Conservation (phyloP, 2,888 invertebrate genomes). For the Cephus nigrinus region DNA sequence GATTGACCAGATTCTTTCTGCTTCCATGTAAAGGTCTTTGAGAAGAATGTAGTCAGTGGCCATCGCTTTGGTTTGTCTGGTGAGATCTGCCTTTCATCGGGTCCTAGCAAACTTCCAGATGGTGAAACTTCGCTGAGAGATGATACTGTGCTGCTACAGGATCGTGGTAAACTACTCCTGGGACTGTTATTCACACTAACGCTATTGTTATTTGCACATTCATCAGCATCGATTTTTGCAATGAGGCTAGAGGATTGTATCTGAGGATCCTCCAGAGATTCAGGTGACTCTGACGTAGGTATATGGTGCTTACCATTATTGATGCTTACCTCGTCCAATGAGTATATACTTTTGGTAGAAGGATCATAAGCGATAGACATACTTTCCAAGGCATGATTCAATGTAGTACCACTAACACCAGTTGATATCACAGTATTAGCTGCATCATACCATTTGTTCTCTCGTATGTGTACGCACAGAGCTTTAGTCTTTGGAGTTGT, state of each 20-base stretch:
- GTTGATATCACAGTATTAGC: constrained; percentile 52
- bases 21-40: constrained; percentile 68
- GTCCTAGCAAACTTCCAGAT: constrained; percentile 71
- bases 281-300: constrained; percentile 69
- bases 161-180: constrained; percentile 51
- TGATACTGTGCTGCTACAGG: constrained; percentile 73
- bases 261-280: constrained; percentile 69
- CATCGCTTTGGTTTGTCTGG: constrained; percentile 51
- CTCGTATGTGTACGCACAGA: constrained; percentile 56
- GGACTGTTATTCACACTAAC: constrained; percentile 50
- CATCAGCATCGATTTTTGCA: constrained; percentile 36
- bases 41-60: constrained; percentile 49
- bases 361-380: constrained; percentile 82
- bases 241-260: constrained; percentile 45
- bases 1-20: constrained; percentile 50
- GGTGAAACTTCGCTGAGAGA: constrained; percentile 79
- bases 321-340: constrained; percentile 62
- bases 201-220: constrained; percentile 32
- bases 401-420: constrained; percentile 57
- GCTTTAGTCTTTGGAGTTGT: constrained; percentile 48
- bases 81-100: constrained; percentile 64
- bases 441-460: constrained; percentile 60
- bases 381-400: constrained; percentile 78
- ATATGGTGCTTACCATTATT: constrained; percentile 59
- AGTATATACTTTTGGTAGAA: constrained; percentile 78